Evolutionary conservation across 2,797 vertebrate species (phyloP), one percentile per base, ranked within the genome.

Genomic region (Etheostoma nigrum): DNA sequence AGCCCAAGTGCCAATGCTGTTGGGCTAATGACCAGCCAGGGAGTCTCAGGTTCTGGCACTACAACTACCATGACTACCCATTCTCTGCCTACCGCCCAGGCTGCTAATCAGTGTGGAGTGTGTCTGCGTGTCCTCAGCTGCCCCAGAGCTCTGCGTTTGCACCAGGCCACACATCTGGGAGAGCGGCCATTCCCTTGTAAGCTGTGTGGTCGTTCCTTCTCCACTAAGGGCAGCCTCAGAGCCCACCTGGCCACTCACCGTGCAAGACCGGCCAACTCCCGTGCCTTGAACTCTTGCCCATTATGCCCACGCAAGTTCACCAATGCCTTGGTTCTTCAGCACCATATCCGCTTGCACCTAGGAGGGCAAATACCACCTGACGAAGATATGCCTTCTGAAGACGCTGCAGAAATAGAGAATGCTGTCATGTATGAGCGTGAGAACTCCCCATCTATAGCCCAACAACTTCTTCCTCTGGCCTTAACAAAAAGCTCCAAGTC

Each of bases 251-350:
- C 96, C 78, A 97, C 96, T 73, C 96, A 97, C 86, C 96, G 96
- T 36, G 93, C 96, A 48, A 96, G 96, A 61, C 96, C 97, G 0
- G 94, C 96, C n/a, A 96, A 95, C 19, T 89, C 95, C 73, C 95
- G 96, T 5, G 96, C 96, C 13, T 92, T 97, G 51, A 98, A 97
- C 94, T 97, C 96, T 60, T 98, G 97, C 82, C 97, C 97, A 0
- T 94, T 97, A 76, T 97, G 97, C 85, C 97, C 97, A 64, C 96
- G 97, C 67, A 97, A 97, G 85, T 98, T 98, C 90, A 97, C 97
- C 53, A 98, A 98, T 3, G 97, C 97, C 0, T 95, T 97, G 30
- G 97, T 96, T 78, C 95, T 98, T 68, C 97, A 98, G 91, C 97
- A 98, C 84, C 97, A 98, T 52, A 97, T 98, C 72, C 96, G 97